Percentiles rank a stretch among this genome's conserved stretches.
These are phyloP conservation scores for Catharus bicknelli DNA, from an alignment of 2,113 vertebrate genomes.

Conservation along the genomic window DNA sequence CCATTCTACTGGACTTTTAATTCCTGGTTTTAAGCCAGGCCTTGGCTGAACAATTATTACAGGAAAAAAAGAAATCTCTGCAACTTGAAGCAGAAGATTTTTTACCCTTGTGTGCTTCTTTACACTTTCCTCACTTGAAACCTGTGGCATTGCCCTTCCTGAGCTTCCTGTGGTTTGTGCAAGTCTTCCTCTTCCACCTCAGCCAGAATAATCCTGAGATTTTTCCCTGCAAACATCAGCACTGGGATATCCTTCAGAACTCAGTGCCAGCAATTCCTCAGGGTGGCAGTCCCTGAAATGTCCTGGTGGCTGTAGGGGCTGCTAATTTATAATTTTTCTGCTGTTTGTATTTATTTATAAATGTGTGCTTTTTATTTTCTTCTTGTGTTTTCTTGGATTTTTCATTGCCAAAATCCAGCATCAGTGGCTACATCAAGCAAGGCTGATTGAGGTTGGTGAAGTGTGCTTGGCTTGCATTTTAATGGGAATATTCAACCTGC, in stretches of 20 bases:
- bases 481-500: background rate
- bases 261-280: accelerated
- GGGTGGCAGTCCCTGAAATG: background rate
- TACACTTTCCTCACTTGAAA: background rate
- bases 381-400: background rate
- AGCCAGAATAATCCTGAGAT: background rate
- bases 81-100: background rate
- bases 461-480: background rate
- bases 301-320: background rate
- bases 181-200: background rate
- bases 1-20: background rate
- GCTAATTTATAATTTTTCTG: background rate
- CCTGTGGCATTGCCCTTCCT: background rate
- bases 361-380: background rate
- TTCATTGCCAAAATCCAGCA: background rate
- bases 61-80: background rate
- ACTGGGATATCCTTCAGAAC: background rate
- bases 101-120: background rate
- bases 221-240: background rate
- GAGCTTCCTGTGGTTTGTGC: background rate
- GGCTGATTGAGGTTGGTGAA: background rate
- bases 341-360: background rate
- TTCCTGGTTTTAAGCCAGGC: background rate
- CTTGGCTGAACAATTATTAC: background rate
- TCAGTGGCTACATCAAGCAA: background rate